These are phyloP conservation scores for Picathartes gymnocephalus DNA, from an alignment of 2,113 vertebrate species.

Conservation along the genomic window DNA sequence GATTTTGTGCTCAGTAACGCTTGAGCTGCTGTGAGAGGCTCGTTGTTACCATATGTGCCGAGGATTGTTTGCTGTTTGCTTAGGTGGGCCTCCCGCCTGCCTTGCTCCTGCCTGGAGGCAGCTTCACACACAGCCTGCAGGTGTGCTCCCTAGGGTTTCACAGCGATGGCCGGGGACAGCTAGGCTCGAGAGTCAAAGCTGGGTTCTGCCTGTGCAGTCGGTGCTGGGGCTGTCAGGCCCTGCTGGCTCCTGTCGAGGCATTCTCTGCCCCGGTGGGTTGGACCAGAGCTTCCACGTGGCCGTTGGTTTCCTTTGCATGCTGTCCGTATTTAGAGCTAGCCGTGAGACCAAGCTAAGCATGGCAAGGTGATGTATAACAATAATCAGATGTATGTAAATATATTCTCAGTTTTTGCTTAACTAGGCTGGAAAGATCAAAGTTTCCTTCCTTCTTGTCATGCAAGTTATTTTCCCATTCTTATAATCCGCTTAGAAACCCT, in stretches of 20 bases:
- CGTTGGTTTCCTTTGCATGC: background rate
- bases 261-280: background rate
- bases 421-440: background rate
- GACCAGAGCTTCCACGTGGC: background rate
- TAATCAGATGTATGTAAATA: background rate
- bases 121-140: background rate
- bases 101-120: background rate
- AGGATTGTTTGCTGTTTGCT: background rate
- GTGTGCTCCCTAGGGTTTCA: background rate
- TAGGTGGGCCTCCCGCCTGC: background rate
- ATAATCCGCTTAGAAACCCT: background rate
- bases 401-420: background rate
- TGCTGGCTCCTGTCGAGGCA: background rate
- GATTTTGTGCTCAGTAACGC: background rate
- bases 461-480: background rate
- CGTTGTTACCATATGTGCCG: accelerated
- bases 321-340: background rate
- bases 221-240: background rate
- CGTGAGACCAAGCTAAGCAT: background rate
- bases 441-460: background rate
- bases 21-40: background rate
- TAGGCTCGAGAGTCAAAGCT: background rate
- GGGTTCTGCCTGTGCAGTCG: background rate
- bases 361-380: background rate
- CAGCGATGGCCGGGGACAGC: accelerated